phyloP scores from a whole-genome alignment of 1,140 invertebrate species.

The Kradibia gibbosae region DNA sequence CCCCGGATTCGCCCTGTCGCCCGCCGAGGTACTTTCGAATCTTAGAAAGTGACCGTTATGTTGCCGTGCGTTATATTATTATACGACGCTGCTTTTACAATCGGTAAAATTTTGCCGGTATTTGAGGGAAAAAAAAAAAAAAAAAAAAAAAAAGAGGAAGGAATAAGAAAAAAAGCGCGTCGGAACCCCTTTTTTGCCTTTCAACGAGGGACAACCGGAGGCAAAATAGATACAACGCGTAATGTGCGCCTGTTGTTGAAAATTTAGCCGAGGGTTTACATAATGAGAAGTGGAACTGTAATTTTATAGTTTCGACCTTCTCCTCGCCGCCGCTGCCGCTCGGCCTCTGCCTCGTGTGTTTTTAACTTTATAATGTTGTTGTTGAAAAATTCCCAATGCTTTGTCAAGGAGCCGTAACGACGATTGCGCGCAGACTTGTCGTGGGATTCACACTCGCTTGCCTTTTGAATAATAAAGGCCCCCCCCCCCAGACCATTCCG shows the following conservation, averaged over 20 bases:
- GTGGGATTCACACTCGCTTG: no score
- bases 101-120: slow-evolving; percentile 21
- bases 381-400: slow-evolving; percentile 34
- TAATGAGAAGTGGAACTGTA: slow-evolving; percentile 49
- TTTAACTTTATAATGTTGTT: slow-evolving; percentile 29
- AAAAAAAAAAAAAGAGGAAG: no score
- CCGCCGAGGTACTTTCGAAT: background rate
- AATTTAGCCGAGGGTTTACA: slow-evolving; percentile 45
- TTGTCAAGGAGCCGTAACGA: no score
- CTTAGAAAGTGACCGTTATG: slow-evolving; percentile 43
- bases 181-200: slow-evolving; percentile 44
- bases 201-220: slow-evolving; percentile 39
- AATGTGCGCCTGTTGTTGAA: slow-evolving; percentile 23
- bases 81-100: slow-evolving; percentile 35
- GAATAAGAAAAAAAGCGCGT: slow-evolving; percentile 43
- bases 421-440: no score
- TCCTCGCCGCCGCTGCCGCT: background rate
- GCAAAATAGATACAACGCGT: slow-evolving; percentile 35
- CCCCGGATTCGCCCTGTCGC: background rate
- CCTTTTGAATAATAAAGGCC: no score
- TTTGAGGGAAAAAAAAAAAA: no score
- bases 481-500: no score
- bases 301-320: slow-evolving; percentile 47
- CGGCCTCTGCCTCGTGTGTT: background rate
- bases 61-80: slow-evolving; percentile 24